Evolutionary conservation across 2,888 invertebrate species (phyloP).

Genomic region (Crematogaster levior): DNA sequence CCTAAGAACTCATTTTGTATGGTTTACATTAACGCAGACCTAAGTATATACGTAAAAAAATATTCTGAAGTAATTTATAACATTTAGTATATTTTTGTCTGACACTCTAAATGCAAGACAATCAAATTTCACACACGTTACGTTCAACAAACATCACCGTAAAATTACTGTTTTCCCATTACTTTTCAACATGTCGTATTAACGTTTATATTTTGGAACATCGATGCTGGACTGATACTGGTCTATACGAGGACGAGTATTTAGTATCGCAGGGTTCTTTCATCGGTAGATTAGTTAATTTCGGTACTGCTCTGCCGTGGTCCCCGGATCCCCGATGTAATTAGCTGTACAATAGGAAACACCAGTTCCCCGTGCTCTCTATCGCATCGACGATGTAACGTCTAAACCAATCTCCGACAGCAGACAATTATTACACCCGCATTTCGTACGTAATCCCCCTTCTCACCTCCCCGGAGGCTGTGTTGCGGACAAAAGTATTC

Average conservation of each 20-base stretch:
- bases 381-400: conserved; percentile 76
- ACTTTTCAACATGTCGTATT: neutral
- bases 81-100: neutral
- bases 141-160: neutral
- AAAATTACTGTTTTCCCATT: neutral
- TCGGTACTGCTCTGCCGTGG: conserved; percentile 71
- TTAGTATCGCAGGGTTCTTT: conserved; percentile 78
- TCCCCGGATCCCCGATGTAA: conserved; percentile 82
- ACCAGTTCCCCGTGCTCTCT: conserved; percentile 72
- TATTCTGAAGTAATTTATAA: neutral
- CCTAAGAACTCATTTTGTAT: neutral
- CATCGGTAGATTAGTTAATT: conserved; percentile 83
- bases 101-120: neutral
- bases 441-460: conserved; percentile 65
- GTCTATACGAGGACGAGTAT: conserved; percentile 63
- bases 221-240: conserved; percentile 45
- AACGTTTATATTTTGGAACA: neutral
- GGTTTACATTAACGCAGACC: neutral
- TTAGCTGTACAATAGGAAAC: conserved; percentile 83
- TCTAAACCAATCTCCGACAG: conserved; percentile 78
- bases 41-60: neutral
- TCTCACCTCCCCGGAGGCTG: conserved; percentile 44
- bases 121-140: neutral
- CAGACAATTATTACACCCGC: conserved; percentile 79
- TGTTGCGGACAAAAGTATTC: conserved; percentile 57